These are phyloP conservation scores for Neoitamus cyanurus DNA, from an alignment of 2,888 invertebrate species.

Conservation along the genomic window DNA sequence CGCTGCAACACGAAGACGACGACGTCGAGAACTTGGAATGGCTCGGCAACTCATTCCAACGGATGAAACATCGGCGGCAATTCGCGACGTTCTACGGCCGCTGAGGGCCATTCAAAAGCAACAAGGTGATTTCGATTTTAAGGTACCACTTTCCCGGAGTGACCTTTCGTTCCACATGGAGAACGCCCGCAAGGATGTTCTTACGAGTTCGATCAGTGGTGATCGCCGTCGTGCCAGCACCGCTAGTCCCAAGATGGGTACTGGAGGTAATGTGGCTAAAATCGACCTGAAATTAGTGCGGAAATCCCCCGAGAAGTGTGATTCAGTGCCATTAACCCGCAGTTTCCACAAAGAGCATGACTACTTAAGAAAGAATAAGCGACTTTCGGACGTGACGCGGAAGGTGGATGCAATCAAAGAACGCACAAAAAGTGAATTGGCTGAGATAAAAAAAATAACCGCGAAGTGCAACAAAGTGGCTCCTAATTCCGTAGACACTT, in stretches of 20 bases:
- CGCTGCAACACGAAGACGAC: conserved; percentile 61
- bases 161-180: conserved; percentile 59
- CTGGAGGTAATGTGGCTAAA: conserved; percentile 25
- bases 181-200: conserved; percentile 57
- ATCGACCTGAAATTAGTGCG: conserved; percentile 43
- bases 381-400: conserved; percentile 59
- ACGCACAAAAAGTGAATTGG: conserved; percentile 63
- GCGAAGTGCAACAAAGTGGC: conserved; percentile 58
- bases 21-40: conserved; percentile 64
- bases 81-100: conserved; percentile 61
- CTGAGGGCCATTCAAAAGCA: conserved; percentile 54
- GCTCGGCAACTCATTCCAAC: conserved; percentile 62
- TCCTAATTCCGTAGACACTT: conserved; percentile 15
- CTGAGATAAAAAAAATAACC: conserved; percentile 64
- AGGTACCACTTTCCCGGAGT: conserved; percentile 53
- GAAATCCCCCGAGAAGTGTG: conserved; percentile 50
- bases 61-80: conserved; percentile 58
- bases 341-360: conserved; percentile 56
- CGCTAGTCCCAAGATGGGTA: conserved; percentile 56
- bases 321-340: conserved; percentile 51
- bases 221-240: conserved; percentile 58
- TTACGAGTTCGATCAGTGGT: conserved; percentile 25
- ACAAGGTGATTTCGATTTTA: conserved; percentile 19
- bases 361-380: conserved; percentile 55
- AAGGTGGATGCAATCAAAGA: conserved; percentile 61